Evolutionary conservation across 2,888 invertebrate species (phyloP).

Genomic region (Sympetrum striolatum): DNA sequence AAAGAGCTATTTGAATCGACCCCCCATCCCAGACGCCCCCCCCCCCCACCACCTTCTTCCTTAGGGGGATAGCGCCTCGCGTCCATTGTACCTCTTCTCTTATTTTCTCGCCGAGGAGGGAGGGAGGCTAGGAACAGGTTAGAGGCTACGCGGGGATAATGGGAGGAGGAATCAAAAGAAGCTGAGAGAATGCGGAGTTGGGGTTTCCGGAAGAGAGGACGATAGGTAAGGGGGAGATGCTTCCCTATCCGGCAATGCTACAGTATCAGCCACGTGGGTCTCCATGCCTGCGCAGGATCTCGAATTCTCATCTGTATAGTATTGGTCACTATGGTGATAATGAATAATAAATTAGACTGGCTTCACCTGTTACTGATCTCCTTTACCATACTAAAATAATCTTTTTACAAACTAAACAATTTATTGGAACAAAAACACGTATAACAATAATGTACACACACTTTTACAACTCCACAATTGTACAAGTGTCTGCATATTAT

Average conservation of each 20-base stretch:
- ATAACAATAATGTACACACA: too few species aligned
- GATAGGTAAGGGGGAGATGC: not conserved
- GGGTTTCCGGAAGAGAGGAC: not conserved
- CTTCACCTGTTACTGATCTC: too few species aligned
- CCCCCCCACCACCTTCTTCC: too few species aligned
- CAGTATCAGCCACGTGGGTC: constrained; percentile 3
- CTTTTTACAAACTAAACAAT: too few species aligned
- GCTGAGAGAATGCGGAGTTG: not conserved
- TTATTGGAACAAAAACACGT: too few species aligned
- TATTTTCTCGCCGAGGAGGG: not conserved
- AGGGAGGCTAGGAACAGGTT: constrained; percentile 3
- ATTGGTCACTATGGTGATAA: too few species aligned
- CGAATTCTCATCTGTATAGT: not conserved
- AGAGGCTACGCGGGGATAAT: not conserved
- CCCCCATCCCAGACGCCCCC: too few species aligned
- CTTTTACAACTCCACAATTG: too few species aligned
- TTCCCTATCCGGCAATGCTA: not conserved
- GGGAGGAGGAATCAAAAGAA: not conserved
- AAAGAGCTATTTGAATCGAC: too few species aligned
- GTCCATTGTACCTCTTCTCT: not conserved
- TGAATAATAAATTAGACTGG: too few species aligned
- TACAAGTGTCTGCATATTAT: too few species aligned
- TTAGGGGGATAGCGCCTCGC: not conserved
- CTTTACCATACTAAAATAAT: too few species aligned
- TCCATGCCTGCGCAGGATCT: not conserved